phyloP scores from a whole-genome alignment of 2,113 vertebrate species.

The Heterochromis multidens region DNA sequence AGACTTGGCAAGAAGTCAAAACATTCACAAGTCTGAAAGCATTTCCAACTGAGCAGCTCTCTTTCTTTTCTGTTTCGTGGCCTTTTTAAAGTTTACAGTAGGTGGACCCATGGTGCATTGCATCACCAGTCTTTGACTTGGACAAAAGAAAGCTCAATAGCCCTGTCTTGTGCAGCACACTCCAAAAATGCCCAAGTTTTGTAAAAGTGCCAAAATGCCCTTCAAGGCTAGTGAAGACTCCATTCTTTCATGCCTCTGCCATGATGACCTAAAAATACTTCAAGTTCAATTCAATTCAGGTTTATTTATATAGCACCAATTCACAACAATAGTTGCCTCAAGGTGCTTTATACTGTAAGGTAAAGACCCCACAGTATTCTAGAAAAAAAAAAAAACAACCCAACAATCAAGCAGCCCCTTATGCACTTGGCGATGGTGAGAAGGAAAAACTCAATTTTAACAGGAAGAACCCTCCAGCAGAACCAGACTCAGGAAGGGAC shows the following conservation, averaged over 20 bases:
- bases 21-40: not conserved
- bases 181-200: not conserved
- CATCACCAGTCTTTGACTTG: not conserved
- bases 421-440: no score
- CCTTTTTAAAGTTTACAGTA: constrained; percentile 11
- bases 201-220: not conserved
- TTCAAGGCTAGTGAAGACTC: not conserved
- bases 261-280: not conserved
- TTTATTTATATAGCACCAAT: no score
- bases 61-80: not conserved
- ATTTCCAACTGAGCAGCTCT: constrained; percentile 7
- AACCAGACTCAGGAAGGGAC: no score
- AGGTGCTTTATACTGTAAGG: no score
- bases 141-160: not conserved
- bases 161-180: not conserved
- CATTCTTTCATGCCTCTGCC: not conserved
- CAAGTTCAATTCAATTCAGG: no score
- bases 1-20: constrained; percentile 5
- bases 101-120: not conserved
- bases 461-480: no score
- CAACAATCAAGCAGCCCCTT: no score
- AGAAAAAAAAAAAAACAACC: no score
- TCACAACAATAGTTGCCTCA: no score
- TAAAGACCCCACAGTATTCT: no score
- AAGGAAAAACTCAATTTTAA: no score